Base-by-base conservation (phyloP, 2,797 vertebrate genomes). In the Sebastes trivittatus region DNA sequence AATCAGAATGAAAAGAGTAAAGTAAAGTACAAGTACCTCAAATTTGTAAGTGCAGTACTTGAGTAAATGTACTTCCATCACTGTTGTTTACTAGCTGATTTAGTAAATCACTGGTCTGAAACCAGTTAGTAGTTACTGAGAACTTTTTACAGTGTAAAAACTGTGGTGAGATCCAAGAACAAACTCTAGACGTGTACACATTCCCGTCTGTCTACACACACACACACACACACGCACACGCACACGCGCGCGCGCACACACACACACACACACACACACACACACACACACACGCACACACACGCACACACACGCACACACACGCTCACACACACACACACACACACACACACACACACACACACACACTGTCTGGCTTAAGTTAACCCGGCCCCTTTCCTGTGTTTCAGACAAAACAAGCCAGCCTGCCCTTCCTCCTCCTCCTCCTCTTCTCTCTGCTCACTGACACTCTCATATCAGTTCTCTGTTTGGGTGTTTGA, bases 381-480 rank as follows among this genome's bases (percentile, higher is more conserved):
- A 91, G 83, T 86, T 94, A 87, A 90, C 92, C 84, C 93, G 8
- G 89, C 95, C 94, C 87, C 93, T 93, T 95, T 95, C 95, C 95
- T 96, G 95, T 94, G 92, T 95, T 90, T 93, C 94, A 96, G 95
- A 95, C 95, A 95, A 95, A 96, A 95, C 95, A 96, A 94, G 25
- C 61, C 79, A 66, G 55, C 18, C 78, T 71, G 38, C 38, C 38
- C 78, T 71, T 73, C 42, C 34, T 62, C 13, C 66, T 54, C 84
- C 52, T 29, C 69, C 34, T 42, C 34, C 22, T 42, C 34, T 7
- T 38, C 32, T 22, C 25, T 36, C 36, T 46, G 13, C 42, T 62
- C 16, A 29, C 36, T 75, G 20, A 49, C 55, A 13, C 62, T 59
- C 38, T 66, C 55, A 13, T 16, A n/a, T 72, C 54, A 38, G 32